These are phyloP conservation scores for Limosa lapponica DNA, from an alignment of 2,797 vertebrate species.

Conservation along the genomic window DNA sequence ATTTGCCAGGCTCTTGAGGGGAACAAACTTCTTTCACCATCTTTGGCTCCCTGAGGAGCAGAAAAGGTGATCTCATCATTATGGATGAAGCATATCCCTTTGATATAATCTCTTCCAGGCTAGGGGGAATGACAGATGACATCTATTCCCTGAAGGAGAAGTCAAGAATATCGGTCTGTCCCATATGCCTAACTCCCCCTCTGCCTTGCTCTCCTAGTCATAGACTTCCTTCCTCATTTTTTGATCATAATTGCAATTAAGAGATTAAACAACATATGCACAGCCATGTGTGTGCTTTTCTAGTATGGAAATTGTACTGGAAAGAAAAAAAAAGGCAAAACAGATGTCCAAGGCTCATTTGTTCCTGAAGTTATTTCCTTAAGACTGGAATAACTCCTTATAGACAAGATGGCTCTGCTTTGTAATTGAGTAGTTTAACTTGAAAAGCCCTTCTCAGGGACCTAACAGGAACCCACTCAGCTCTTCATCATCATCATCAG, in stretches of 20 bases:
- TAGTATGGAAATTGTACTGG: conserved; percentile 25
- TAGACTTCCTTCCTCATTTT: conserved; percentile 66
- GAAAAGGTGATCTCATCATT: conserved; percentile 43
- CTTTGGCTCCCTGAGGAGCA: conserved; percentile 3
- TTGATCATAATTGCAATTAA: conserved; percentile 64
- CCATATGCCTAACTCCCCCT: conserved; percentile 2
- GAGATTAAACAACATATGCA: conserved; percentile 65
- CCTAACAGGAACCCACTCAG: neutral
- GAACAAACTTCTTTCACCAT: neutral
- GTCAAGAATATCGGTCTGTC: neutral
- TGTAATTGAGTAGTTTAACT: neutral
- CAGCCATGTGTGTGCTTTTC: conserved; percentile 55
- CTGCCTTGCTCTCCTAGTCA: neutral
- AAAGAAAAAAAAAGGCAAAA: neutral
- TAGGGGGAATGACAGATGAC: conserved; percentile 30
- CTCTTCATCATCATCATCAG: neutral
- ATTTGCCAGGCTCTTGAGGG: neutral
- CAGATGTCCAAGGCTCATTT: conserved; percentile 56
- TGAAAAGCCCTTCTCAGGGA: neutral
- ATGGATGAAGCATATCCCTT: conserved; percentile 12
- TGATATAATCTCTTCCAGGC: conserved; percentile 28
- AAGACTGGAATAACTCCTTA: conserved; percentile 7
- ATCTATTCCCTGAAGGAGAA: conserved; percentile 40
- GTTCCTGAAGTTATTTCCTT: conserved; percentile 50
- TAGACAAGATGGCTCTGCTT: neutral